Percentiles rank a stretch among this genome's conserved stretches.
phyloP scores from a whole-genome alignment of 2,888 invertebrate genomes.

The Exocentrus adspersus region DNA sequence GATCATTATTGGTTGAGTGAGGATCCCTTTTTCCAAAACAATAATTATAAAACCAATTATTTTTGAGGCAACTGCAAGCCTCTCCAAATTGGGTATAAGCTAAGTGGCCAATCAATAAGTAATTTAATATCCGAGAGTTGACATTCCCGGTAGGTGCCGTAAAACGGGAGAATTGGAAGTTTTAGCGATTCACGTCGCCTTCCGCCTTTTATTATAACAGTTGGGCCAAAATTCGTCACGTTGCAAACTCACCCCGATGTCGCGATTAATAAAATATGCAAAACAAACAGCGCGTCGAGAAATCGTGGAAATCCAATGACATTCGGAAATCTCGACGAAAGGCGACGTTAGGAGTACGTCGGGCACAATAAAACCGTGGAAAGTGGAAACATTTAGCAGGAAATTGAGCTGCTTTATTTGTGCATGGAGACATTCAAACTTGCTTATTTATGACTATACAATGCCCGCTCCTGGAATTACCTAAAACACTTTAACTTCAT shows the following conservation, averaged over 20 bases:
- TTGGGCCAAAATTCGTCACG: slow-evolving; percentile 46
- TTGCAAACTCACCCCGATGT: slow-evolving; percentile 34
- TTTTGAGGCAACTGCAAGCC: slow-evolving; percentile 19
- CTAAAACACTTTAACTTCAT: slow-evolving; percentile 8
- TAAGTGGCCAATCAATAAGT: slow-evolving; percentile 39
- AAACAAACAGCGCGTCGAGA: slow-evolving; percentile 50
- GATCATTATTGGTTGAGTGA: too few relatives aligned
- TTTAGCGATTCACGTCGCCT: slow-evolving; percentile 45
- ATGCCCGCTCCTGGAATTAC: slow-evolving; percentile 16
- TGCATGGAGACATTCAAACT: slow-evolving; percentile 23
- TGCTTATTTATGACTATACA: slow-evolving; percentile 34
- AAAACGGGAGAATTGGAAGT: slow-evolving; percentile 24
- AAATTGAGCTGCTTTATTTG: slow-evolving; percentile 41
- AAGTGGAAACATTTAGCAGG: slow-evolving; percentile 38
- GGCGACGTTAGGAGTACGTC: slow-evolving; percentile 33
- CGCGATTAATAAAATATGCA: slow-evolving; percentile 57
- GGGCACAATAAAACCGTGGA: slow-evolving; percentile 40
- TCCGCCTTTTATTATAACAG: slow-evolving; percentile 45
- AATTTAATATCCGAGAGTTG: slow-evolving; percentile 35
- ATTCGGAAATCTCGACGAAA: slow-evolving; percentile 43
- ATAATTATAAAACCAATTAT: slow-evolving; percentile 24
- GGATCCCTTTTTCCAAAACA: too few relatives aligned
- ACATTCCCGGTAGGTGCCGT: slow-evolving; percentile 18
- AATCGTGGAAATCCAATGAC: slow-evolving; percentile 47
- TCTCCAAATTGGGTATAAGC: slow-evolving; percentile 30